Conservation (phyloP, 2,888 invertebrate genomes). For the Acleris literana region DNA sequence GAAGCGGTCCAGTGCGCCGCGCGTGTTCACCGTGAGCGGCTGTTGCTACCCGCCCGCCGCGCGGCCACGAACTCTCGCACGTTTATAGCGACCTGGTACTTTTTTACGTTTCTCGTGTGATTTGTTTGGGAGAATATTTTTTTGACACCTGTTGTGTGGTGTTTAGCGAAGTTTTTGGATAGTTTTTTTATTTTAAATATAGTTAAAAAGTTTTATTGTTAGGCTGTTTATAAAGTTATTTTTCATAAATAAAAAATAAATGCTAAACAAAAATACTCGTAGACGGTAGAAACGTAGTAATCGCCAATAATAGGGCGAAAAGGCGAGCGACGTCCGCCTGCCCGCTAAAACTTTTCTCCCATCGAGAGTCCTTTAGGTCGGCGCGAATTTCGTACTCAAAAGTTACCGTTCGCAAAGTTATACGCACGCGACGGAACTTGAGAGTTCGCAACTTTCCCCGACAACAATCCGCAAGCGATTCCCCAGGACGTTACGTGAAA, state of each 20-base stretch:
- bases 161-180: slow-evolving; percentile 7
- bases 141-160: slow-evolving; percentile 21
- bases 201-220: neutral
- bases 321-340: slow-evolving; percentile 25
- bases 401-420: slow-evolving; percentile 68
- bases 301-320: slow-evolving; percentile 22
- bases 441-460: slow-evolving; percentile 64
- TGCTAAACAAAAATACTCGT: too few relatives aligned
- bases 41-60: slow-evolving; percentile 39
- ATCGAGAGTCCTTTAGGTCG: slow-evolving; percentile 64
- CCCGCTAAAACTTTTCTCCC: slow-evolving; percentile 57
- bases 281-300: slow-evolving; percentile 3
- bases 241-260: neutral
- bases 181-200: neutral
- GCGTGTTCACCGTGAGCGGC: slow-evolving; percentile 49
- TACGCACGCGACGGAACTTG: slow-evolving; percentile 68
- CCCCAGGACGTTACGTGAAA: slow-evolving; percentile 40
- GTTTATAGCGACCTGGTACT: slow-evolving; percentile 33
- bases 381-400: slow-evolving; percentile 72
- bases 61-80: slow-evolving; percentile 47
- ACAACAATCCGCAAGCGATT: slow-evolving; percentile 61
- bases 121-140: slow-evolving; percentile 12
- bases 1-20: slow-evolving; percentile 46
- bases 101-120: slow-evolving; percentile 27
- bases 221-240: neutral